phyloP scores from a whole-genome alignment of 2,113 vertebrate species.

The Odobenus rosmarus region DNA sequence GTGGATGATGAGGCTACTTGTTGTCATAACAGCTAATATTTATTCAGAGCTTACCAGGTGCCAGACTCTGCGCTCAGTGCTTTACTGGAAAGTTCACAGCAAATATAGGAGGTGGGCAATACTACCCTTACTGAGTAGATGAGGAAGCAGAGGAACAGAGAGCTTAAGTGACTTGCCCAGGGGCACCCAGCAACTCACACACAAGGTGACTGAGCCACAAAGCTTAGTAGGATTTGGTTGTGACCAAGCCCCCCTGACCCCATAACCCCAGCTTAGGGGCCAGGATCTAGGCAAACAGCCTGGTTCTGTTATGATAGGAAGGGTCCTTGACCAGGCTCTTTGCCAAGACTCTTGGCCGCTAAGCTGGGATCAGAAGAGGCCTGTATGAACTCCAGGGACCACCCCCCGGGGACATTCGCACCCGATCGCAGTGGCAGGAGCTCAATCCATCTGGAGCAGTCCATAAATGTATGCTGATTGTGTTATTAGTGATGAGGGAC shows the following conservation, averaged over 20 bases:
- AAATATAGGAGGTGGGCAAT: rapidly evolving
- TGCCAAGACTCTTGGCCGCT: not conserved
- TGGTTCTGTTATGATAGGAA: not conserved
- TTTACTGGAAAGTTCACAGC: not conserved
- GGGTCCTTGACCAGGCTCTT: not conserved
- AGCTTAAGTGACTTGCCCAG: not conserved
- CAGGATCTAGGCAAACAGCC: not conserved
- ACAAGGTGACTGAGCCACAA: not conserved
- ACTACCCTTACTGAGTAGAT: not conserved
- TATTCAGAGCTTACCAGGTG: no score
- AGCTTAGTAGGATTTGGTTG: not conserved
- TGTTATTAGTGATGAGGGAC: not conserved
- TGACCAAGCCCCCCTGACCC: not conserved
- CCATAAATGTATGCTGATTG: rapidly evolving
- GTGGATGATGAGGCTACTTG: not conserved
- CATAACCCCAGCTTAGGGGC: not conserved
- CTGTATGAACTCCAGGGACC: not conserved
- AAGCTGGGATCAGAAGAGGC: not conserved
- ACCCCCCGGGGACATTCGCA: not conserved
- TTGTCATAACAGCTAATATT: not conserved
- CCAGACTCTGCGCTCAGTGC: not conserved
- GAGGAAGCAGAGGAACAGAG: not conserved
- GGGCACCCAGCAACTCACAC: not conserved
- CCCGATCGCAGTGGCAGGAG: not conserved
- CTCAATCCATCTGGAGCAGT: not conserved